Percentiles rank a stretch among this genome's conserved stretches.
Conservation (phyloP, 1,140 invertebrate genomes). For the Brachionus asplanchnoidis region DNA sequence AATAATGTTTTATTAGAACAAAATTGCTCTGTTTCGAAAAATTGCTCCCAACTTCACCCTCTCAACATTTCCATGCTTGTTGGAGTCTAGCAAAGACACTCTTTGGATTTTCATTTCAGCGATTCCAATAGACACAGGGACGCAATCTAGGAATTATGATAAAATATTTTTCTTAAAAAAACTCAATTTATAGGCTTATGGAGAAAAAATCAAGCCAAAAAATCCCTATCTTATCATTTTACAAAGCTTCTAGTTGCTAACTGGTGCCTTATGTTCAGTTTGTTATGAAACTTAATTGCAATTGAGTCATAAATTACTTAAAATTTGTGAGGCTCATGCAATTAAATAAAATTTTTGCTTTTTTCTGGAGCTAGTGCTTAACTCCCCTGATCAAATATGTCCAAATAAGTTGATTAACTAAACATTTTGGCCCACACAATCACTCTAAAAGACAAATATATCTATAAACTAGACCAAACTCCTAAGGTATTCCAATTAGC, state of each 20-base stretch:
- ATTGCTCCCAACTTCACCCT: no score
- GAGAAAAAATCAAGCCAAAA: neutral
- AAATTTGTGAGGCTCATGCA: slow-evolving; percentile 24
- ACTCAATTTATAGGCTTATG: neutral
- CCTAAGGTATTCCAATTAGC: neutral
- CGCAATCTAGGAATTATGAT: neutral
- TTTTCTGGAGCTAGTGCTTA: neutral
- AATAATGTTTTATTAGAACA: no score
- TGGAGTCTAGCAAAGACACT: no score
- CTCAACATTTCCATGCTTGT: no score
- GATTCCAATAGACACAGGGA: neutral
- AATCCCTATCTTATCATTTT: slow-evolving; percentile 4
- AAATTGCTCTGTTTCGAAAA: no score
- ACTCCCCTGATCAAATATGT: neutral
- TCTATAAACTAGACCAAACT: neutral
- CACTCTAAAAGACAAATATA: neutral
- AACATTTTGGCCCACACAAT: neutral
- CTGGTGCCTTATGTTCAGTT: slow-evolving; percentile 20
- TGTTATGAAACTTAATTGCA: slow-evolving; percentile 7
- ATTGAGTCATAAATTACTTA: slow-evolving; percentile 26
- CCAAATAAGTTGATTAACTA: neutral
- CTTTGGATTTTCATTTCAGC: neutral
- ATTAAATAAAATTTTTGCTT: neutral
- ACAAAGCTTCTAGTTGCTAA: neutral
- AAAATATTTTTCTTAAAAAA: neutral